These are phyloP conservation scores for Recurvirostra avosetta DNA, from an alignment of 2,113 vertebrate species.

Conservation along the genomic window DNA sequence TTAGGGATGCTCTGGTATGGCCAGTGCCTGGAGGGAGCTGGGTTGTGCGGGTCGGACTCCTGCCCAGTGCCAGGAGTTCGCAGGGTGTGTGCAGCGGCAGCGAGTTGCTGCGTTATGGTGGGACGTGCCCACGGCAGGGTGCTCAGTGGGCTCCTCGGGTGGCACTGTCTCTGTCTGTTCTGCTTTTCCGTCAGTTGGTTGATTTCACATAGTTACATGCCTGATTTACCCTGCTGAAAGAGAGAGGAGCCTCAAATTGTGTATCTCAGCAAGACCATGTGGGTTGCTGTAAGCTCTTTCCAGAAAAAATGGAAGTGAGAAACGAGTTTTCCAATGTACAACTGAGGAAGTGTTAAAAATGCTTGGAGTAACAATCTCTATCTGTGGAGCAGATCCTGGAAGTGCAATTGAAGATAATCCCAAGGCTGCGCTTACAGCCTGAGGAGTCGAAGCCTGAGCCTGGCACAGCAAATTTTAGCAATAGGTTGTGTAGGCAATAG, in stretches of 20 bases:
- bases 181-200: background rate
- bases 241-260: background rate
- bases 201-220: background rate
- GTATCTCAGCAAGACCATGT: background rate
- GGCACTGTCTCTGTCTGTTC: background rate
- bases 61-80: background rate
- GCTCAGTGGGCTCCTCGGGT: background rate
- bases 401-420: background rate
- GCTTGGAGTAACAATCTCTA: background rate
- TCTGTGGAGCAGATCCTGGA: background rate
- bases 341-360: background rate
- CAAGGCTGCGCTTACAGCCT: background rate
- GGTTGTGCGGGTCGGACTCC: background rate
- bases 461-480: background rate
- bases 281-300: background rate
- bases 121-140: accelerated
- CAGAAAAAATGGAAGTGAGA: background rate
- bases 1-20: background rate
- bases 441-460: background rate
- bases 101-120: background rate
- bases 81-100: background rate
- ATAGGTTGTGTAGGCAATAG: background rate
- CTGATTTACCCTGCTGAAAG: background rate
- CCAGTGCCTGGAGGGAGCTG: background rate
- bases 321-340: background rate